Percentiles rank a stretch among this genome's conserved stretches.
Conservation (phyloP, 2,113 vertebrate genomes). For the Emydocephalus ijimae region DNA sequence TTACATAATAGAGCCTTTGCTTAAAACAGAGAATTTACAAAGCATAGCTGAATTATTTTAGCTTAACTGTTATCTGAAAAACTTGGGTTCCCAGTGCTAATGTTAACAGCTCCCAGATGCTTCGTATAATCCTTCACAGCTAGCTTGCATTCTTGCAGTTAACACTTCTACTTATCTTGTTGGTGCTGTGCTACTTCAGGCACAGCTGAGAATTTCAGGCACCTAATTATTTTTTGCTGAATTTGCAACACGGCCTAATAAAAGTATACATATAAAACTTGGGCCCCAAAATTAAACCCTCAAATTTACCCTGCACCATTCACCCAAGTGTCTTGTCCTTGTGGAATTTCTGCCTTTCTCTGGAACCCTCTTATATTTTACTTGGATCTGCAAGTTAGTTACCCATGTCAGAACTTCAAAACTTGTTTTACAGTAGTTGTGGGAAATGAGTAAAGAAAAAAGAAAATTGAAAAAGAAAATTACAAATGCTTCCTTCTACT, state of each 20-base stretch:
- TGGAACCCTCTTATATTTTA: background rate
- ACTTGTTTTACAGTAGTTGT: background rate
- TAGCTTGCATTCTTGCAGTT: background rate
- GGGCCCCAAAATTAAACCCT: background rate
- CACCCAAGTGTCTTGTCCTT: background rate
- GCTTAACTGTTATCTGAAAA: background rate
- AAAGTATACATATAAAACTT: background rate
- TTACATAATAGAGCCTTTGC: background rate
- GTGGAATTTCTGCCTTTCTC: background rate
- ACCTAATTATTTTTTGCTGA: background rate
- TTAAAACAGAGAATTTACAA: background rate
- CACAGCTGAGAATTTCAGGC: background rate
- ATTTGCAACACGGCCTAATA: background rate
- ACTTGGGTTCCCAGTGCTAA: background rate
- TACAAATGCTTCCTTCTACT: background rate
- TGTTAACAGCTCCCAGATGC: background rate
- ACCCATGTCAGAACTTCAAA: background rate
- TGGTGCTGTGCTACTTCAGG: background rate
- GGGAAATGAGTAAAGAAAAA: background rate
- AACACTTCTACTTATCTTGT: background rate
- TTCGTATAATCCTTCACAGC: background rate
- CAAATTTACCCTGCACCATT: background rate
- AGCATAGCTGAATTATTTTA: background rate
- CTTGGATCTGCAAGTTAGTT: background rate
- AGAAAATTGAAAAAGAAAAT: background rate